Base-by-base conservation (phyloP, 2,113 vertebrate genomes). In the Turnix velox region DNA sequence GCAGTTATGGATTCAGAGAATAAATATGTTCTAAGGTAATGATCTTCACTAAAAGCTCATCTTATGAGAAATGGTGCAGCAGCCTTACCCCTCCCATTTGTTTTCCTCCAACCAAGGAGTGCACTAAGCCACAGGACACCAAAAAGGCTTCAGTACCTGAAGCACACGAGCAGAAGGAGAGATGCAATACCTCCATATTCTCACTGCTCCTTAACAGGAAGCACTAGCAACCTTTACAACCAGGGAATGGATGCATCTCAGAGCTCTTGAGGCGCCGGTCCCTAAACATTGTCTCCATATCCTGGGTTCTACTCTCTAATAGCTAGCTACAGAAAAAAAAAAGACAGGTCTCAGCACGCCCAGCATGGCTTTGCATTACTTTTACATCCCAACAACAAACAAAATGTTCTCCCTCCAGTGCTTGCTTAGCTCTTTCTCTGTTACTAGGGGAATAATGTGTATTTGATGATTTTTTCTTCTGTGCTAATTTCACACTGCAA, bases 241-340 rank as follows among this genome's bases (percentile, higher is more conserved):
- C 15, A 74, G 39, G n/a, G 49, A 2, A 0, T 2, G 4, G 17
- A 24, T n/a, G 5, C 0, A 0, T 27, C 61, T 46, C 61, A 62
- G 92, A 80, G 35, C 35, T 46, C 40, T 63, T 59, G 48, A 71
- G 24, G n/a, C 24, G 79, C 43, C 18, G 43, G 48, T 31, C 10
- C 83, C 37, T 11, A 72, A 4, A 72, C 6, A 51, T 2, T 66
- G 46, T 18, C 25, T 33, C 35, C 2, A 0, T 35, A 52, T 37
- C 45, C 33, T 33, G 4, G 6, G 43, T 92, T 52, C 45, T 77
- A 45, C 58, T 52, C 33, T 48, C 24, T 7, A 63, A 12, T 10
- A 90, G 14, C 14, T 57, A 66, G 33, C 51, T 69, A 18, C 0
- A 1, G 74, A 5, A 61, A 61, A 87, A 84, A 83, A 39, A 7